A percentile compares a stretch with the other conserved stretches of the same genome.
These are phyloP conservation scores for Meleagris gallopavo DNA, from an alignment of 2,113 vertebrate species.

Conservation along the genomic window DNA sequence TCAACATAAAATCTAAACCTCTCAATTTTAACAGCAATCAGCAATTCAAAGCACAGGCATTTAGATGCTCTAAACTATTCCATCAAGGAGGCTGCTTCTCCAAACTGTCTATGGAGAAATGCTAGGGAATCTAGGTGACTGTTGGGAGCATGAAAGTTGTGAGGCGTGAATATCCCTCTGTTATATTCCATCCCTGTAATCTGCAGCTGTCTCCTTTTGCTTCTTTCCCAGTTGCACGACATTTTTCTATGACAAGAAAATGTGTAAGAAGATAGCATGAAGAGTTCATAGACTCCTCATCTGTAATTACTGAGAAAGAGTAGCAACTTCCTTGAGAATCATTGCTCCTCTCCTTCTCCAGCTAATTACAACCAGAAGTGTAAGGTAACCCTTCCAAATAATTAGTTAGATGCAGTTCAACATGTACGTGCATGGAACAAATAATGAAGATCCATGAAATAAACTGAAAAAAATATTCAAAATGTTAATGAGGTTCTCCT, in stretches of 20 bases:
- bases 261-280: rapidly evolving
- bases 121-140: too few relatives aligned
- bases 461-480: conserved; percentile 6
- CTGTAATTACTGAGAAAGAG: neutral
- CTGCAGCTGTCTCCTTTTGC: neutral
- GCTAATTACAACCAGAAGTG: neutral
- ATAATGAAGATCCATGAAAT: conserved; percentile 4
- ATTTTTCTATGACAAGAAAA: neutral
- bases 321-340: neutral
- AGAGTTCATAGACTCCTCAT: neutral
- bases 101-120: too few relatives aligned
- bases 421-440: neutral
- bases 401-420: neutral
- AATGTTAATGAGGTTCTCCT: neutral
- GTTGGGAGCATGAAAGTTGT: neutral
- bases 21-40: neutral
- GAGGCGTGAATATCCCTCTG: neutral
- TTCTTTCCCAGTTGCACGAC: neutral
- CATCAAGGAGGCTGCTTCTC: neutral
- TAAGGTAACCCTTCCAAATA: neutral
- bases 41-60: neutral
- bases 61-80: neutral
- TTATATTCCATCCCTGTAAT: neutral
- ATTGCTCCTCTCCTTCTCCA: neutral
- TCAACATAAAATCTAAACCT: too few relatives aligned